Percentiles rank a stretch among this genome's conserved stretches.
phyloP scores from a whole-genome alignment of 2,888 invertebrate genomes.

The Oscheius sp. region DNA sequence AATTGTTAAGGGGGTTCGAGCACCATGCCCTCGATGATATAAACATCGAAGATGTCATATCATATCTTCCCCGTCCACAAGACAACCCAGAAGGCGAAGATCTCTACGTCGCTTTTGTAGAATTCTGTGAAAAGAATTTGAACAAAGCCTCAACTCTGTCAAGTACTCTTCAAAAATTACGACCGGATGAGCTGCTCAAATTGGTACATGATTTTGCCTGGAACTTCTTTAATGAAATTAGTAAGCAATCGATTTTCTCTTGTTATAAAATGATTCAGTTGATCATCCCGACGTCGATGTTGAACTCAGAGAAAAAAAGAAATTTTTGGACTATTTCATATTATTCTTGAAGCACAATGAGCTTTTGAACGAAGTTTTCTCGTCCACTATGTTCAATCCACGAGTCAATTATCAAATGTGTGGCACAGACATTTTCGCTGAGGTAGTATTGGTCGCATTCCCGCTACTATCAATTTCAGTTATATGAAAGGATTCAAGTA shows the following conservation, averaged over 20 bases:
- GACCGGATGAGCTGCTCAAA: slow-evolving; percentile 2
- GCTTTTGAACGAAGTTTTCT: background rate
- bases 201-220: slow-evolving; percentile 6
- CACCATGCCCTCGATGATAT: slow-evolving; percentile 6
- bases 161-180: background rate
- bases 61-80: background rate
- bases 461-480: background rate
- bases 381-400: background rate
- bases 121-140: slow-evolving; percentile 28
- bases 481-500: slow-evolving; percentile 14
- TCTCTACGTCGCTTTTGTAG: slow-evolving; percentile 10
- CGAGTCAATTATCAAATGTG: background rate
- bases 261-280: background rate
- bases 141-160: slow-evolving; percentile 2
- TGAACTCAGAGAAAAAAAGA: slow-evolving; percentile 22
- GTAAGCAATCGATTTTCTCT: background rate
- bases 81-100: background rate
- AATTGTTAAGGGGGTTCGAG: slow-evolving; percentile 26
- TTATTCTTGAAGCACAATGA: slow-evolving; percentile 34
- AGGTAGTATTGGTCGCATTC: slow-evolving; percentile 8
- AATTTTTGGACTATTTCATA: slow-evolving; percentile 22
- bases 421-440: slow-evolving; percentile 13
- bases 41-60: slow-evolving; percentile 17
- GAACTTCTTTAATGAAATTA: slow-evolving; percentile 7
- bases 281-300: background rate